phyloP scores from a whole-genome alignment of 2,888 invertebrate species.

The Leucophenga montana region DNA sequence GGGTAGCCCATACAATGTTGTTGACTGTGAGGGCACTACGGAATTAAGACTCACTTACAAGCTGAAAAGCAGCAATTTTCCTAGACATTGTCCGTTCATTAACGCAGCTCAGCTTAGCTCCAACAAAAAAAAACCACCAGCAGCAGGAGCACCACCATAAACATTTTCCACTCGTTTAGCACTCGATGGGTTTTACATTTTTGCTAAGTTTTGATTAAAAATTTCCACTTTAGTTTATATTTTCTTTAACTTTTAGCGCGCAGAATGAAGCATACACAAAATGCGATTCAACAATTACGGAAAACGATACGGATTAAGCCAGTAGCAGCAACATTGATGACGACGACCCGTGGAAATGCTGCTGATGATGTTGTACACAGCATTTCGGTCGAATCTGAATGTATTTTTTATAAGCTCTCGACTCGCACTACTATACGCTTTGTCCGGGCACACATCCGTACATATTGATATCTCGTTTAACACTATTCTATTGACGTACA shows the following conservation, averaged over 20 bases:
- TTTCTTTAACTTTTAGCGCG: not conserved
- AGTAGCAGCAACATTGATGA: not conserved
- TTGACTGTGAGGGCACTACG: too few relatives aligned
- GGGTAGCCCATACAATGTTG: too few relatives aligned
- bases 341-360: not conserved
- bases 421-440: not conserved
- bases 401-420: constrained; percentile 24
- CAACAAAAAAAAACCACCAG: not conserved
- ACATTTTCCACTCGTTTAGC: not conserved
- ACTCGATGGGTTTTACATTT: not conserved
- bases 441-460: constrained; percentile 17
- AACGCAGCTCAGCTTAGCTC: too few relatives aligned
- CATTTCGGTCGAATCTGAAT: not conserved
- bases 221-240: not conserved
- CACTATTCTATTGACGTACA: constrained; percentile 16
- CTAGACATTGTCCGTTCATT: too few relatives aligned
- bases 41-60: constrained; percentile 3
- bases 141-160: not conserved
- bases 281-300: not conserved
- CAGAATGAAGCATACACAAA: not conserved
- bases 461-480: constrained; percentile 16
- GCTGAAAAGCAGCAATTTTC: too few relatives aligned
- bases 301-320: constrained; percentile 16
- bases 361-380: not conserved
- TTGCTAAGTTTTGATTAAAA: not conserved